phyloP scores from a whole-genome alignment of 2,797 vertebrate species.

The Ataeniobius toweri region DNA sequence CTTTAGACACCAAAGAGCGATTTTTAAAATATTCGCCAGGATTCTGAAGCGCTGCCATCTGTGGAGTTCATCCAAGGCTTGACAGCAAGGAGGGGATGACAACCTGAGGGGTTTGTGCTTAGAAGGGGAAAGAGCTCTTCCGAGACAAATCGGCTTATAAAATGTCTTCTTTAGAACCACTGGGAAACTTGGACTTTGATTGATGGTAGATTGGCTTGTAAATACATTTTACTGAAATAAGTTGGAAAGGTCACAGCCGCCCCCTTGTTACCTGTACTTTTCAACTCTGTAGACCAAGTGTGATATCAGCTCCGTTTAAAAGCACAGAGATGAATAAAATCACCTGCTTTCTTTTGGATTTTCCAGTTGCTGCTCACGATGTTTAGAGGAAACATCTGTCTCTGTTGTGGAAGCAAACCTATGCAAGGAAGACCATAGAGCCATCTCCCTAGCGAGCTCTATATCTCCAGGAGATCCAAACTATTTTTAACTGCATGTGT shows the following conservation, averaged over 20 bases:
- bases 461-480: conserved; percentile 46
- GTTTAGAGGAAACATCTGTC: conserved; percentile 66
- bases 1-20: conserved; percentile 51
- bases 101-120: conserved; percentile 31
- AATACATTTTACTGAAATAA: conserved; percentile 45
- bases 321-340: conserved; percentile 25
- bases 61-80: conserved; percentile 49
- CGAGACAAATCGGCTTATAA: conserved; percentile 47
- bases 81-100: conserved; percentile 30
- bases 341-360: conserved; percentile 52
- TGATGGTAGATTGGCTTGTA: conserved; percentile 37
- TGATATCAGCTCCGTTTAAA: conserved; percentile 13
- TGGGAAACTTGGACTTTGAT: conserved; percentile 51
- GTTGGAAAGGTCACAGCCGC: background rate
- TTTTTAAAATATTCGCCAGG: conserved; percentile 58
- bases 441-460: conserved; percentile 59
- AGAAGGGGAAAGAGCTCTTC: conserved; percentile 8
- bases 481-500: conserved; percentile 42
- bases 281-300: conserved; percentile 13
- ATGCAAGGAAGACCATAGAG: conserved; percentile 60
- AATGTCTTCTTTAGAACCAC: conserved; percentile 44
- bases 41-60: conserved; percentile 53
- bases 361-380: conserved; percentile 43
- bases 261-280: background rate
- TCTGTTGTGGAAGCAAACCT: conserved; percentile 55